A percentile compares a stretch with the other conserved stretches of the same genome.
These are phyloP conservation scores for Chrysomela aeneicollis DNA, from an alignment of 2,888 invertebrate species.

Conservation along the genomic window DNA sequence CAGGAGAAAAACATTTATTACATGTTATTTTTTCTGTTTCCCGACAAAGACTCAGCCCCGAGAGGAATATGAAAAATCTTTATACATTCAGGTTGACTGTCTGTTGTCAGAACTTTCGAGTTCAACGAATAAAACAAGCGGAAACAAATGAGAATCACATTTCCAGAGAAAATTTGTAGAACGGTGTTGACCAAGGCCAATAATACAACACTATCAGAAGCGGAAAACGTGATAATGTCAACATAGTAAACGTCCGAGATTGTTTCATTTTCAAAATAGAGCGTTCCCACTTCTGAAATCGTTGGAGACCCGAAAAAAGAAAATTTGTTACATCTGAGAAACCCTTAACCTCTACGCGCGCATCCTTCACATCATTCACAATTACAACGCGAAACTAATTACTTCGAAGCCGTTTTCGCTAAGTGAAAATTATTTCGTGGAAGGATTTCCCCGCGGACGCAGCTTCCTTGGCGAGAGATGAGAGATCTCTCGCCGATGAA, in stretches of 20 bases:
- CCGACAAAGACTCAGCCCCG: constrained; percentile 23
- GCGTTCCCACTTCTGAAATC: too few relatives aligned
- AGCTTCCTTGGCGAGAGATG: not conserved
- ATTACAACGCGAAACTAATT: constrained; percentile 32
- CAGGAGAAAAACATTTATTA: too few relatives aligned
- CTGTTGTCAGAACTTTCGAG: constrained; percentile 35
- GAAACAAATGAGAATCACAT: not conserved
- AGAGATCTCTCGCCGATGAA: not conserved
- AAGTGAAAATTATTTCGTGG: constrained; percentile 33
- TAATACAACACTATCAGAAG: too few relatives aligned
- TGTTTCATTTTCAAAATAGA: too few relatives aligned
- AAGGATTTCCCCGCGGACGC: constrained; percentile 18
- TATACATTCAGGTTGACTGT: constrained; percentile 39
- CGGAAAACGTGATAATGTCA: too few relatives aligned
- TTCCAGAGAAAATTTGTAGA: not conserved
- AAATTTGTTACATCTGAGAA: not conserved
- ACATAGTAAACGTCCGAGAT: too few relatives aligned
- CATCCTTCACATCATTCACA: constrained; percentile 16
- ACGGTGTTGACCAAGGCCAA: not conserved
- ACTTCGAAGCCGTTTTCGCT: constrained; percentile 25
- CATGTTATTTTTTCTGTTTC: constrained; percentile 11
- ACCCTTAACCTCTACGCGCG: not conserved
- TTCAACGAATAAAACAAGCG: constrained; percentile 19
- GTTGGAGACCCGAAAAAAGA: too few relatives aligned
- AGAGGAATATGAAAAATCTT: constrained; percentile 39